A percentile compares a stretch with the other conserved stretches of the same genome.
phyloP scores from a whole-genome alignment of 2,888 invertebrate genomes.

The Pimpla rufipes region DNA sequence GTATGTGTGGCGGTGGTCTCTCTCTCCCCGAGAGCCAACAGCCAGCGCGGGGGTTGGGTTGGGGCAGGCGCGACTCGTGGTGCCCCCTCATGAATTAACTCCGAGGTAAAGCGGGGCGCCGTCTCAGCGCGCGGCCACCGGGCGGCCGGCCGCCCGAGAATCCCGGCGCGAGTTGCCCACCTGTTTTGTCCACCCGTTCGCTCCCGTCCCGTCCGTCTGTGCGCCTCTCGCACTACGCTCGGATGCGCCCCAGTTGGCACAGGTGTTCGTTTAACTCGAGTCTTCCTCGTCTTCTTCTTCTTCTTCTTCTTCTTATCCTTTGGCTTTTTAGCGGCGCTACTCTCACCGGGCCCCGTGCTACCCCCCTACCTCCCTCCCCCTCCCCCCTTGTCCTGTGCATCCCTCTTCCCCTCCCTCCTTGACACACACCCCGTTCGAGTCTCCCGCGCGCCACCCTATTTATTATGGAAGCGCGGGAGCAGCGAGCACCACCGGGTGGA shows the following conservation, averaged over 20 bases:
- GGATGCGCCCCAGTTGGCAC: slow-evolving; percentile 85
- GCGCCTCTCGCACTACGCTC: slow-evolving; percentile 64
- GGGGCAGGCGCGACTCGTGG: slow-evolving; percentile 57
- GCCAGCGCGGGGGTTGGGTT: slow-evolving; percentile 28
- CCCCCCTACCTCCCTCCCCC: no score
- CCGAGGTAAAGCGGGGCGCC: slow-evolving; percentile 56
- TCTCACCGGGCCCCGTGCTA: slow-evolving; percentile 28
- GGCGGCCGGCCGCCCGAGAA: slow-evolving; percentile 74
- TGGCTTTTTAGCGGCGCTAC: slow-evolving; percentile 21
- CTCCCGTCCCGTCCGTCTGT: slow-evolving; percentile 73
- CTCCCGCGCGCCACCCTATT: slow-evolving; percentile 66
- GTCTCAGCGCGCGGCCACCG: slow-evolving; percentile 57
- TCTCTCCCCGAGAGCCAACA: not conserved
- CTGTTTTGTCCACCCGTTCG: slow-evolving; percentile 84
- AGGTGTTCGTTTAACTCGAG: slow-evolving; percentile 82
- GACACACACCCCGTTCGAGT: slow-evolving; percentile 45
- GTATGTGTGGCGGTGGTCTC: slow-evolving; percentile 15
- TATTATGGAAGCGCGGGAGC: slow-evolving; percentile 68
- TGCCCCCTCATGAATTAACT: slow-evolving; percentile 59
- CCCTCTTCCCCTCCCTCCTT: not conserved
- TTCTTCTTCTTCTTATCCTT: slow-evolving; percentile 30
- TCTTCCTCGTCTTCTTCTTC: slow-evolving; percentile 55
- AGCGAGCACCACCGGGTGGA: slow-evolving; percentile 64
- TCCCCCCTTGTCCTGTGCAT: no score
- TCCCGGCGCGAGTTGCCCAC: slow-evolving; percentile 80